phyloP scores from a whole-genome alignment of 2,113 vertebrate species.

The Typhlomys cinereus region DNA sequence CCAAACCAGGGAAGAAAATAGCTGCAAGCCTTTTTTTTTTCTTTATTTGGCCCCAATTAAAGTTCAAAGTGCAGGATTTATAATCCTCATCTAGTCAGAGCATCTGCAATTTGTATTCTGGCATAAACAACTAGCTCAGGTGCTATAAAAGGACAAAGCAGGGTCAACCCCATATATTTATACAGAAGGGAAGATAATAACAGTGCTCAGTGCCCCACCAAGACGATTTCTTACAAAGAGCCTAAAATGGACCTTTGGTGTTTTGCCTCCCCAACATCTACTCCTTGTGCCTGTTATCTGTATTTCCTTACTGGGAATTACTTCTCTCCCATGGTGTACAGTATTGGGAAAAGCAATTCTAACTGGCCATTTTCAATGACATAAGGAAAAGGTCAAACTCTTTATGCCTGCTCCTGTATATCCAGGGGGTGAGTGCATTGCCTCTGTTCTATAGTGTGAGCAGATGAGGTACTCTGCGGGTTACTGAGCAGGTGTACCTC shows the following conservation, averaged over 20 bases:
- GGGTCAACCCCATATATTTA: constrained; percentile 10
- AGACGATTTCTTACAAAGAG: not conserved
- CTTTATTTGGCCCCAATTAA: constrained; percentile 79
- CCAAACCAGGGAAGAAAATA: constrained; percentile 71
- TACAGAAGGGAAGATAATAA: constrained; percentile 29
- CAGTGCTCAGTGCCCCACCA: not conserved
- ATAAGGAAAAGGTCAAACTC: not conserved
- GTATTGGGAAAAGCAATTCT: not conserved
- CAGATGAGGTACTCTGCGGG: fast-evolving
- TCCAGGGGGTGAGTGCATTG: not conserved
- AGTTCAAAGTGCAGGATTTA: constrained; percentile 57
- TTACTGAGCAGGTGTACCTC: not conserved
- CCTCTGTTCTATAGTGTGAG: not conserved
- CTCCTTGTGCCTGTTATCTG: not conserved
- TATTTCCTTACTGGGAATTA: not conserved
- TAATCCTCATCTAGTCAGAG: constrained; percentile 42
- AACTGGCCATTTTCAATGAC: not conserved
- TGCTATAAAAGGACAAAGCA: not conserved
- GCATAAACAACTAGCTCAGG: constrained; percentile 22
- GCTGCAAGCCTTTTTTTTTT: constrained; percentile 68
- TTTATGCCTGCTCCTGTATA: not conserved
- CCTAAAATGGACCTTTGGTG: not conserved
- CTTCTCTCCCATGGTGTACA: not conserved
- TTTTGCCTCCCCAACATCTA: not conserved
- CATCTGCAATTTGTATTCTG: not conserved